Conservation (phyloP, 2,797 vertebrate species). For the Cossypha dichroa region DNA sequence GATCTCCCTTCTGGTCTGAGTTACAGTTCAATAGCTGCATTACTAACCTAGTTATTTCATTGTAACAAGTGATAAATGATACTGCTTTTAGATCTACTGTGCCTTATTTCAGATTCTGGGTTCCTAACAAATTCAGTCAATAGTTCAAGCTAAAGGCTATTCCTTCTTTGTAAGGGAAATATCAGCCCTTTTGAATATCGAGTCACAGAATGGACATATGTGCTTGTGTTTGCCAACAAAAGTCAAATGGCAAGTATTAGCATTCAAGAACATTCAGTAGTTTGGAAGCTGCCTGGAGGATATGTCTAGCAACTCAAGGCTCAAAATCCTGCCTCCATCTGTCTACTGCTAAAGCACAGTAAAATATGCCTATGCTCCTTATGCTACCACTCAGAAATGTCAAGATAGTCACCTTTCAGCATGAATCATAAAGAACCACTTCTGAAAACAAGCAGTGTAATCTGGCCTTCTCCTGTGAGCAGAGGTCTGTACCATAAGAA, state of each 20-base stretch:
- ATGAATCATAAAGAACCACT: constrained; percentile 10
- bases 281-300: background rate
- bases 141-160: background rate
- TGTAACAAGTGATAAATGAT: background rate
- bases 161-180: background rate
- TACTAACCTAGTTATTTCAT: constrained; percentile 5
- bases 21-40: background rate
- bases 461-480: background rate
- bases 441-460: background rate
- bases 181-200: background rate
- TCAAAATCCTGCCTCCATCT: constrained; percentile 34
- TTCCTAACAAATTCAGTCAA: background rate
- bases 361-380: background rate
- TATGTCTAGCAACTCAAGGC: background rate
- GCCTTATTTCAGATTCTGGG: background rate
- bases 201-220: background rate
- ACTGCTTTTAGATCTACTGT: background rate
- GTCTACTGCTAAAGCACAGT: constrained; percentile 13
- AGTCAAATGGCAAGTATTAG: background rate
- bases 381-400: constrained; percentile 18
- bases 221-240: background rate
- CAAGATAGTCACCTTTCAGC: background rate
- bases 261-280: background rate
- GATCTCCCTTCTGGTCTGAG: background rate
- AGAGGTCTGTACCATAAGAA: background rate